Base-by-base conservation (phyloP, 2,797 vertebrate species). In the Chromobotia macracanthus region DNA sequence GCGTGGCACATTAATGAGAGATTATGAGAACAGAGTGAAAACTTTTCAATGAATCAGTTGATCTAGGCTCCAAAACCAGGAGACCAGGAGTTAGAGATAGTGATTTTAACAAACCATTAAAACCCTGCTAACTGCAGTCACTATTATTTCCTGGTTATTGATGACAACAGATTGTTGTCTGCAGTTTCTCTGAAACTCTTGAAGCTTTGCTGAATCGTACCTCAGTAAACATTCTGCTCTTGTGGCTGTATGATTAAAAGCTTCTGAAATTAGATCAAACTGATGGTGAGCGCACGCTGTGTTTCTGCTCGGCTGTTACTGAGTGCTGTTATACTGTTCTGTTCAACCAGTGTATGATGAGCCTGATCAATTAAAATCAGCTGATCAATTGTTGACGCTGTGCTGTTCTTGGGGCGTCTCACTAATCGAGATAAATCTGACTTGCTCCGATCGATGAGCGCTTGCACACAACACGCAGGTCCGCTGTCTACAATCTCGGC, bases 241-340 rank as follows among this genome's bases (percentile, higher is more conserved):
- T 75, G 73, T 65, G 73, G 63, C 61, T 66, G n/a, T 55, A 41
- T 75, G 73, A 75, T 75, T 65, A 65, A 75, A 65, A 75, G 61
- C 73, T 75, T 75, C 73, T 66, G 19, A 66, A 75, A 75, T 75
- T 66, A 75, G 73, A 75, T 75, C 50, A 75, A 66, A 75, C 46
- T 55, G 48, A 66, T 75, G 38, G 73, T 9, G 46, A 65, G 21
- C 23, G 13, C 13, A 18, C 2, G 7, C 18, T 63, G 61, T 9
- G 61, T n/a, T 38, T 63, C 61, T 35, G 31, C 8, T 61, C 13
- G 23, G 19, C 56, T 15, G 15, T 35, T 18, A 65, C 53, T 77
- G 55, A 60, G 41, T 63, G 9, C 56, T 63, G 67, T 78, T 70
- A 35, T 67, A 10, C 56, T 51, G 46, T 63, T 78, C 18, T 21